A percentile compares a stretch with the other conserved stretches of the same genome.
These are phyloP conservation scores for Ictalurus furcatus DNA, from an alignment of 2,113 vertebrate species.

Conservation along the genomic window DNA sequence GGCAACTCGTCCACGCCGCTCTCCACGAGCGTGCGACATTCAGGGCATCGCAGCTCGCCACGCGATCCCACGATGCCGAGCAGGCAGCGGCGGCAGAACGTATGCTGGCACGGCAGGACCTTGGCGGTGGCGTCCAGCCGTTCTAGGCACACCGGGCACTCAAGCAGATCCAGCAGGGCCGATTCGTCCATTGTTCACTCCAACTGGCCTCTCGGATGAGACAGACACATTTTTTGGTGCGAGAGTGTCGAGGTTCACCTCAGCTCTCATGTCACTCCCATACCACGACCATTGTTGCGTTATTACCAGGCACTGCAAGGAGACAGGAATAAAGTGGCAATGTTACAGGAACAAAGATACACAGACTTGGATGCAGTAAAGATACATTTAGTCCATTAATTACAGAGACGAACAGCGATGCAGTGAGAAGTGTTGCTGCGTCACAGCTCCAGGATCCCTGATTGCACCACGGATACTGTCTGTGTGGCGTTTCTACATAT, in stretches of 20 bases:
- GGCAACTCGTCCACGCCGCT: slow-evolving; percentile 92
- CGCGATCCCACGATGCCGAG: slow-evolving; percentile 92
- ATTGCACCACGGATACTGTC: not conserved
- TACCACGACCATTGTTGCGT: slow-evolving; percentile 76
- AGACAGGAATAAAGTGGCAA: slow-evolving; percentile 51
- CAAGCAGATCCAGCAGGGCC: slow-evolving; percentile 91
- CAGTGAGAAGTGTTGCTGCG: not conserved
- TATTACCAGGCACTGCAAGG: slow-evolving; percentile 62
- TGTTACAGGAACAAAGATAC: not conserved
- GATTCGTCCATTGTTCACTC: slow-evolving; percentile 88
- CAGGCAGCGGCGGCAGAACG: slow-evolving; percentile 94
- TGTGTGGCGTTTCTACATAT: not conserved
- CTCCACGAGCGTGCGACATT: slow-evolving; percentile 94
- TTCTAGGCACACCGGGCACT: slow-evolving; percentile 97
- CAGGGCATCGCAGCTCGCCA: slow-evolving; percentile 91
- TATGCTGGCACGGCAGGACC: slow-evolving; percentile 97
- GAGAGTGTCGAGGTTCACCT: slow-evolving; percentile 33
- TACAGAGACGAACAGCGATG: not conserved
- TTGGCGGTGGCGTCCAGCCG: slow-evolving; percentile 94
- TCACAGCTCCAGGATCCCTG: not conserved
- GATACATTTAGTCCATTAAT: not conserved
- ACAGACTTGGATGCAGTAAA: not conserved
- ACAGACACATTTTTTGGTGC: slow-evolving; percentile 34
- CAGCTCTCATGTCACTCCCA: slow-evolving; percentile 90
- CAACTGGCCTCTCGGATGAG: slow-evolving; percentile 43